Evolutionary conservation across 2,113 vertebrate genomes (phyloP).

Genomic region (Globicephala melas): DNA sequence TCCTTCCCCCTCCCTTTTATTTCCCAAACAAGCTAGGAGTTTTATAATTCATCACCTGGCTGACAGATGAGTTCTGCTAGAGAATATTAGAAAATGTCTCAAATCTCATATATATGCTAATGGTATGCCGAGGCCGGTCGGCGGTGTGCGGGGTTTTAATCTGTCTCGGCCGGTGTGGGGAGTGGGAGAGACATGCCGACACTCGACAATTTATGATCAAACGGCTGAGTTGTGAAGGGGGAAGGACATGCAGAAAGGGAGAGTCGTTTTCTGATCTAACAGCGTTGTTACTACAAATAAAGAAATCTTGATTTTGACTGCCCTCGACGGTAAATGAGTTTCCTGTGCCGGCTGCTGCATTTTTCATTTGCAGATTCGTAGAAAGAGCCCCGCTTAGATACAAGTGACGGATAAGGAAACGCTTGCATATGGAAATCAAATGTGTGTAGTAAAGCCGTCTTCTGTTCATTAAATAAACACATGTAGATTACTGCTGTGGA

Average conservation of each 20-base stretch:
- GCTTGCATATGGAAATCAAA: conserved; percentile 85
- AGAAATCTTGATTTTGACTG: conserved; percentile 90
- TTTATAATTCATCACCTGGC: conserved; percentile 99
- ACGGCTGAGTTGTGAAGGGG: conserved; percentile 90
- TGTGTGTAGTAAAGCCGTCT: conserved; percentile 88
- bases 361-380: conserved; percentile 91
- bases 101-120: conserved; percentile 99
- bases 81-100: conserved; percentile 99
- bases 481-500: conserved; percentile 83
- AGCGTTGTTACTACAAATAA: conserved; percentile 90
- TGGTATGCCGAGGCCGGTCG: conserved; percentile 95
- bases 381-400: conserved; percentile 86
- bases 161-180: conserved; percentile 96
- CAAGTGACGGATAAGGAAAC: conserved; percentile 87
- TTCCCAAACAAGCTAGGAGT: conserved; percentile 96
- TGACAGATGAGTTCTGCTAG: conserved; percentile 99
- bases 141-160: conserved; percentile 95
- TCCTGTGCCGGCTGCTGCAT: conserved; percentile 84
- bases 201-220: conserved; percentile 98
- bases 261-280: conserved; percentile 92
- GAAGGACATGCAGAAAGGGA: conserved; percentile 85
- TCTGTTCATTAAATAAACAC: conserved; percentile 91
- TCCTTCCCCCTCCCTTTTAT: conserved; percentile 71
- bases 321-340: conserved; percentile 90
- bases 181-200: conserved; percentile 96